Conservation (phyloP, 2,113 vertebrate species). For the Recurvirostra avosetta region DNA sequence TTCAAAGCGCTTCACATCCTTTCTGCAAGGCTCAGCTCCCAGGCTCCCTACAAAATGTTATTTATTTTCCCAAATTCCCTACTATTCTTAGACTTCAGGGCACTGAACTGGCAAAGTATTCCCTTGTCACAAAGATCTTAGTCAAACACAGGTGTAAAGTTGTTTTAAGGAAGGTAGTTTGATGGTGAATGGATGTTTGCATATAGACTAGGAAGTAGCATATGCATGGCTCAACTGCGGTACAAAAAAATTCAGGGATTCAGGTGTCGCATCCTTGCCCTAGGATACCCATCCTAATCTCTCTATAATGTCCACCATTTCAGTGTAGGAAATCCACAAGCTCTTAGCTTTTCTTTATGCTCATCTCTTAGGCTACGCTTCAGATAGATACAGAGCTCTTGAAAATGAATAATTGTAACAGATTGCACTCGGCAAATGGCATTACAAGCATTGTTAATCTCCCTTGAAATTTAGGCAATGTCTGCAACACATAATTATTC, state of each 20-base stretch:
- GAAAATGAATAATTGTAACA: background rate
- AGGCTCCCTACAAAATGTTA: background rate
- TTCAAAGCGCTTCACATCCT: background rate
- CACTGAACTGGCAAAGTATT: background rate
- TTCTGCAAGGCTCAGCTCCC: background rate
- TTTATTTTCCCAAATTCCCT: background rate
- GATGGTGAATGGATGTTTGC: background rate
- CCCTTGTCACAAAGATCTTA: background rate
- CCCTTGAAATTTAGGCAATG: background rate
- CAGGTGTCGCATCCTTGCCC: background rate
- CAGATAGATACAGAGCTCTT: background rate
- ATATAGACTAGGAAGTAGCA: background rate
- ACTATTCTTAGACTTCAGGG: background rate
- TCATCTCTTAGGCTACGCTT: background rate
- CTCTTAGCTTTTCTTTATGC: background rate
- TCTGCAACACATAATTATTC: background rate
- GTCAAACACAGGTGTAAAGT: background rate
- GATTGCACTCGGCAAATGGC: background rate
- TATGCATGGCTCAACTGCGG: background rate
- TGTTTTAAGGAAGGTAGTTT: background rate
- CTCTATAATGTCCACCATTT: background rate
- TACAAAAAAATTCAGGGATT: background rate
- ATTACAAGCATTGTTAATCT: background rate
- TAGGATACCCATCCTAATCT: background rate
- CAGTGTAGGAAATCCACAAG: background rate